Evolutionary conservation across 2,113 vertebrate species (phyloP), one percentile per base, ranked within the genome.

Genomic region (Rissa tridactyla): DNA sequence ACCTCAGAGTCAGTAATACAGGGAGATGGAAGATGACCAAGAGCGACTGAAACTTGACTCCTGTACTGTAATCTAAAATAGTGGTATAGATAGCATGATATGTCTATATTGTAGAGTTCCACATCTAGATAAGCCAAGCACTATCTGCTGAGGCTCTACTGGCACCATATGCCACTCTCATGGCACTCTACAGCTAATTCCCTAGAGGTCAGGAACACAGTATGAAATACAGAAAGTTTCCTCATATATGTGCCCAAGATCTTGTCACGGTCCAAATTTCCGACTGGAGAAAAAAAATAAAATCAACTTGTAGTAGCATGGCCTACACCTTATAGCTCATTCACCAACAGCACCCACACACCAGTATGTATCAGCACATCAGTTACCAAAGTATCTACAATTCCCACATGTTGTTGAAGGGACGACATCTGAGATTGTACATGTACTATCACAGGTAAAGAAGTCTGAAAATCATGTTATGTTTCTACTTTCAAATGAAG

Each of bases 401-500:
- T 30, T 77, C 18, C n/a, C 32, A 32, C 6, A 2, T 10, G 17
- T 38, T 91, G 54, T 54, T 73, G 83, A 91, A 92, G 16, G 78
- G 83, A 54, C 64, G 40, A 68, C 44, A 61, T 91, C 91, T 92
- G 65, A 96, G 77, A 87, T 34, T 91, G 77, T 84, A 17, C 55
- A 3, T 88, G 47, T 96, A 58, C 79, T 72, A 51, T 61, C 62
- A 73, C 90, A 99, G 99, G 97, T 99, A 72, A 99, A 96, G 95
- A 96, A 81, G 85, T 97, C 98, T 6, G 99, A 98, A 51, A 98
- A 94, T 86, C 96, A 27, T 8, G 8, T 99, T 49, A 94, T 98
- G 98, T 97, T 99, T 86, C 97, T 99, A 76, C 95, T 99, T 90
- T 97, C 97, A 52, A 98, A 99, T 42, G 97, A 98, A 82, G 98